A percentile compares a stretch with the other conserved stretches of the same genome.
Conservation (phyloP, 1,140 invertebrate genomes). For the Anoplolepis gracilipes region DNA sequence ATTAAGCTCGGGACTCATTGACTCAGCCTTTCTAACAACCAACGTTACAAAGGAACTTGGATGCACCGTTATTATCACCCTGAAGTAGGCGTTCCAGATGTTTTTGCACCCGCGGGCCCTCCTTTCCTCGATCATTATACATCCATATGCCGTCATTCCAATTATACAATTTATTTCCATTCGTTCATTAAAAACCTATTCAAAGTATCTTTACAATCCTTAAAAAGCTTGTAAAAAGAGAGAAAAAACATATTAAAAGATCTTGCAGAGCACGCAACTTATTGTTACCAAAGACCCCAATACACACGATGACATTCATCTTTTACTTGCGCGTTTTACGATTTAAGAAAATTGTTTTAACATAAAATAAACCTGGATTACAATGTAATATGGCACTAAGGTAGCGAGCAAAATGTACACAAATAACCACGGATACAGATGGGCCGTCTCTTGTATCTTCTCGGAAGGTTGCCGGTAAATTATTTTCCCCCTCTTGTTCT, state of each 20-base stretch:
- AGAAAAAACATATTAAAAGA: not conserved
- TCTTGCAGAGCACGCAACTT: not conserved
- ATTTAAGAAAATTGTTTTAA: not conserved
- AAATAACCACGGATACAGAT: constrained; percentile 3
- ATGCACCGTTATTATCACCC: constrained; percentile 55
- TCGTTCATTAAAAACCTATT: constrained; percentile 4
- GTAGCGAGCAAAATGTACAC: constrained; percentile 2
- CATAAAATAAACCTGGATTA: not conserved
- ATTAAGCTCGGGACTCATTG: constrained; percentile 20
- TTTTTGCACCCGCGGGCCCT: constrained; percentile 31
- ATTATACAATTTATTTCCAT: constrained; percentile 50
- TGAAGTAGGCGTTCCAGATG: constrained; percentile 16
- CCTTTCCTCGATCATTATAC: constrained; percentile 20
- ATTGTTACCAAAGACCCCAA: not conserved
- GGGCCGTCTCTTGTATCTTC: not conserved
- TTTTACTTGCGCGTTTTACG: not conserved
- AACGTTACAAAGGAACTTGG: constrained; percentile 16
- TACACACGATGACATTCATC: not conserved
- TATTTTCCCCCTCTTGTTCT: not conserved
- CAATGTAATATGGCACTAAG: not conserved
- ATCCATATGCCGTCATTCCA: constrained; percentile 19
- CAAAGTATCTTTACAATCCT: not conserved
- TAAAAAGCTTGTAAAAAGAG: not conserved
- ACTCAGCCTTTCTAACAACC: constrained; percentile 14
- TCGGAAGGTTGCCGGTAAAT: constrained; percentile 10